Evolutionary conservation across 2,888 invertebrate species (phyloP).

Genomic region (Actias luna): DNA sequence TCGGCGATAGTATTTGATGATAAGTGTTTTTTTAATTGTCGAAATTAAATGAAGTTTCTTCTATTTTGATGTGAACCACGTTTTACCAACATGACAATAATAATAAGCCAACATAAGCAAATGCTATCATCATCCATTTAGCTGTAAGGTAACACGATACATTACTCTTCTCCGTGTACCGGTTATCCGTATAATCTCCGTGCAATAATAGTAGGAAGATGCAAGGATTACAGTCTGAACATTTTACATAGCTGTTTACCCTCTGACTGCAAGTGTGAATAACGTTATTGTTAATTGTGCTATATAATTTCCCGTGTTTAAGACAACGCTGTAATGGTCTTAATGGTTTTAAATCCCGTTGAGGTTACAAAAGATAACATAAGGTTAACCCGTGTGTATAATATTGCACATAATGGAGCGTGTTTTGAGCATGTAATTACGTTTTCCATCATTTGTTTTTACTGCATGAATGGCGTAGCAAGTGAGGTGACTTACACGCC

Average conservation of each 20-base stretch:
- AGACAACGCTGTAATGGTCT: neutral
- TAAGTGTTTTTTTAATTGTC: too few species aligned
- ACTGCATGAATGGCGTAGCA: too few species aligned
- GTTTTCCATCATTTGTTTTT: neutral
- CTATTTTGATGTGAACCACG: too few species aligned
- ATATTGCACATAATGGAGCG: neutral
- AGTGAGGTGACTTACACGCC: too few species aligned
- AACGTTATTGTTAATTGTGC: neutral
- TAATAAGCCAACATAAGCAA: neutral
- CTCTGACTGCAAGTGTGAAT: neutral
- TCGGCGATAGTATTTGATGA: too few species aligned
- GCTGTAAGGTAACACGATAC: neutral
- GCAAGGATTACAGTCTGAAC: slow-evolving; percentile 4
- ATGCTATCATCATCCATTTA: neutral
- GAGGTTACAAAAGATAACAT: neutral
- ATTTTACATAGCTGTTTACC: slow-evolving; percentile 7
- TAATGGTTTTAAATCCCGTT: neutral
- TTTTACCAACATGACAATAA: slow-evolving; percentile 2
- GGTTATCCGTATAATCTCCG: slow-evolving; percentile 4
- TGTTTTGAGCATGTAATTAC: neutral
- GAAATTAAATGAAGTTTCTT: too few species aligned
- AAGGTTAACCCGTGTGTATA: neutral
- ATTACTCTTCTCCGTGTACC: slow-evolving; percentile 6
- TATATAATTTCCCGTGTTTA: slow-evolving; percentile 5
- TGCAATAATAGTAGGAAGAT: slow-evolving; percentile 3